Evolutionary conservation across 1,140 invertebrate genomes (phyloP).

Genomic region (Choristoneura fumiferana): DNA sequence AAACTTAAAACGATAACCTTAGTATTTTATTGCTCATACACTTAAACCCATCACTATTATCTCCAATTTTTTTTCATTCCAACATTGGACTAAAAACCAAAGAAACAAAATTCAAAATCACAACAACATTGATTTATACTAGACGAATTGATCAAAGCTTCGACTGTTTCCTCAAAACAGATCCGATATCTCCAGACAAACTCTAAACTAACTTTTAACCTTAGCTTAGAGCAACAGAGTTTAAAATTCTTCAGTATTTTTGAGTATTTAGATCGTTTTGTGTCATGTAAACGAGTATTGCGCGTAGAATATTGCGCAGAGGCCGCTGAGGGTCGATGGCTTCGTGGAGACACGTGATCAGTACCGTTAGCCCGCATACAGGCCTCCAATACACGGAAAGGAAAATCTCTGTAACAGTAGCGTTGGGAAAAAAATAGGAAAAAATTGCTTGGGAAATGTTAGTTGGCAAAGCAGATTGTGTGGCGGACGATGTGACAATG

Average conservation of each 20-base stretch:
- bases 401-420: conserved; percentile 61
- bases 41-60: too few species aligned
- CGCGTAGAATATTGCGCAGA: conserved; percentile 72
- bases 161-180: too few species aligned
- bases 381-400: conserved; percentile 62
- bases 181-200: too few species aligned
- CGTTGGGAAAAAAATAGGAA: conserved; percentile 38
- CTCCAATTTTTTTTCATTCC: too few species aligned
- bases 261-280: conserved; percentile 25
- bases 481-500: too few species aligned
- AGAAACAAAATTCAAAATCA: conserved; percentile 1
- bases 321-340: conserved; percentile 72
- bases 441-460: background rate
- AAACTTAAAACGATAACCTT: too few species aligned
- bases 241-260: too few species aligned
- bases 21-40: too few species aligned
- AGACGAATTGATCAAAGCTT: conserved; percentile 7
- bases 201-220: too few species aligned
- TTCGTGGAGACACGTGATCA: conserved; percentile 68
- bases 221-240: too few species aligned
- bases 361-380: conserved; percentile 65
- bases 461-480: too few species aligned
- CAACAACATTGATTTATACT: background rate
- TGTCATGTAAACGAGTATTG: conserved; percentile 36
- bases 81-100: too few species aligned